These are phyloP conservation scores for Serranochromis macrocephalus DNA, from an alignment of 2,113 vertebrate genomes.

Conservation along the genomic window DNA sequence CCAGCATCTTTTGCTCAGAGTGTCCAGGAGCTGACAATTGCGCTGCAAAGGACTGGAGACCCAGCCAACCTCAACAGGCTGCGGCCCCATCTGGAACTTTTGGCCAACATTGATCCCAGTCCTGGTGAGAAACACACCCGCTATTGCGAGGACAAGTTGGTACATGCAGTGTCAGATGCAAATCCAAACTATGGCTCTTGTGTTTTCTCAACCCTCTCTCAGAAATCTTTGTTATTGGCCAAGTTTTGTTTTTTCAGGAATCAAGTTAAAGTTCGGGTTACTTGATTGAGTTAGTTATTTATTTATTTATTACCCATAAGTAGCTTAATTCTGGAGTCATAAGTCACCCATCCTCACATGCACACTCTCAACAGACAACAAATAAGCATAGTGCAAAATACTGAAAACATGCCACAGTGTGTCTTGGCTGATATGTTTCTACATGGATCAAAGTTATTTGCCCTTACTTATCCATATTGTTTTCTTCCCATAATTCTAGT, in stretches of 20 bases:
- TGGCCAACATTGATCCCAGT: slow-evolving; percentile 97
- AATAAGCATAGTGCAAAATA: neutral
- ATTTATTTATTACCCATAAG: neutral
- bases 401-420: neutral
- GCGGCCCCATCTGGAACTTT: slow-evolving; percentile 89
- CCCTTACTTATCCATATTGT: neutral
- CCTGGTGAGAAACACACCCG: slow-evolving; percentile 75
- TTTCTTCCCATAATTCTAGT: neutral
- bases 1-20: slow-evolving; percentile 98
- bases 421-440: neutral
- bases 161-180: neutral
- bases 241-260: neutral
- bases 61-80: slow-evolving; percentile 95
- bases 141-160: neutral
- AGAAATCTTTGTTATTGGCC: neutral
- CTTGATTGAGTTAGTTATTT: neutral
- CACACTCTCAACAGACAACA: neutral
- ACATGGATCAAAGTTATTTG: neutral
- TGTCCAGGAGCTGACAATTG: slow-evolving; percentile 97
- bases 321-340: neutral
- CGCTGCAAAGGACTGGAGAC: slow-evolving; percentile 94
- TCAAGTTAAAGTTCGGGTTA: neutral
- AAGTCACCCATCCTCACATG: neutral
- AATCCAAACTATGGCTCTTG: neutral
- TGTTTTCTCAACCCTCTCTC: neutral